Conservation (phyloP, 2,113 vertebrate genomes). For the Thermophis baileyi region DNA sequence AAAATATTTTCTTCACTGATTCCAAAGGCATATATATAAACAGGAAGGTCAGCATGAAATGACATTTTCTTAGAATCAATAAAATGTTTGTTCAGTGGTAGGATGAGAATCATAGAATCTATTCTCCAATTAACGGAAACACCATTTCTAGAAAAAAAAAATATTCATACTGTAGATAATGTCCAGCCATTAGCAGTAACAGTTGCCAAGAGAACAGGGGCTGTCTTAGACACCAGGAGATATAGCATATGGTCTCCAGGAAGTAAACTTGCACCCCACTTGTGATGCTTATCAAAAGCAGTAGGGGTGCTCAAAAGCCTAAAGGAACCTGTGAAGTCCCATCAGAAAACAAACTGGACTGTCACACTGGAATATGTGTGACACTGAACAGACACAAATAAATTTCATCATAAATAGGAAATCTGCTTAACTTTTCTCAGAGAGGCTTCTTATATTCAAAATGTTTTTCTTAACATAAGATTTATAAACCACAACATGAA, state of each 20-base stretch:
- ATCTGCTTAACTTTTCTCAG: too few relatives aligned
- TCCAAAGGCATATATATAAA: neutral
- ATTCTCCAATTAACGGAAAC: neutral
- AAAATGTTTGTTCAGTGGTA: constrained; percentile 10
- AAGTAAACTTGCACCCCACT: neutral
- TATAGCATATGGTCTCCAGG: neutral
- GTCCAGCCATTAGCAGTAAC: neutral
- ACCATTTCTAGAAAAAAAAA: neutral
- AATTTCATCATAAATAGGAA: too few relatives aligned
- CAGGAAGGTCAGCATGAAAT: neutral
- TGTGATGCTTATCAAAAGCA: neutral
- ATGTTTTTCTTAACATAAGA: too few relatives aligned
- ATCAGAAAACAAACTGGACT: neutral
- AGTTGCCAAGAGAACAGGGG: constrained; percentile 17
- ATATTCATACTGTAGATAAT: neutral
- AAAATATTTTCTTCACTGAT: constrained; percentile 14
- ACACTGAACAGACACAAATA: neutral
- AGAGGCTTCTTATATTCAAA: too few relatives aligned
- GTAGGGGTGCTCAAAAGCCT: neutral
- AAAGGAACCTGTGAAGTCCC: neutral
- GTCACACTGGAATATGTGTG: neutral
- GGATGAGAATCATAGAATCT: neutral
- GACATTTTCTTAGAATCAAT: neutral
- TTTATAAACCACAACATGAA: too few relatives aligned
- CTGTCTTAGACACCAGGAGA: neutral